These are phyloP conservation scores for Bellardia pandia DNA, from an alignment of 2,888 invertebrate genomes.

Conservation along the genomic window DNA sequence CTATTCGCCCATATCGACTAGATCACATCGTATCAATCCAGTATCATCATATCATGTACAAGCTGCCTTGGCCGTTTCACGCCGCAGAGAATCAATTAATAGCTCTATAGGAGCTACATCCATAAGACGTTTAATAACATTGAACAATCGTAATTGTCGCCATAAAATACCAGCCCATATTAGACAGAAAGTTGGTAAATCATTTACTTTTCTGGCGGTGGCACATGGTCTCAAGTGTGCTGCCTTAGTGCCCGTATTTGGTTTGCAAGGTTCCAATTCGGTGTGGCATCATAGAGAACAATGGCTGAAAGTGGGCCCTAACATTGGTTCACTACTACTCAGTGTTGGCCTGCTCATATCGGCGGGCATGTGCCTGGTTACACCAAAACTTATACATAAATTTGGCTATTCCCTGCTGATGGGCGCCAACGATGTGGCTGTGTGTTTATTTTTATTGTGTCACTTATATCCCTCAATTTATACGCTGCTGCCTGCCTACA, in stretches of 20 bases:
- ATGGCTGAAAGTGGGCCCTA: slow-evolving; percentile 83
- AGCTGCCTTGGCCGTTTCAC: slow-evolving; percentile 82
- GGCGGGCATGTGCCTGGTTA: slow-evolving; percentile 85
- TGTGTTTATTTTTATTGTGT: slow-evolving; percentile 86
- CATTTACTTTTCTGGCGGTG: slow-evolving; percentile 81
- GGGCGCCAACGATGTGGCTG: slow-evolving; percentile 85
- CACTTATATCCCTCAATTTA: slow-evolving; percentile 86
- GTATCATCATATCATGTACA: slow-evolving; percentile 84
- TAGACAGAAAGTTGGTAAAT: slow-evolving; percentile 81
- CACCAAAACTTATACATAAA: slow-evolving; percentile 85
- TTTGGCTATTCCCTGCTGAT: slow-evolving; percentile 85
- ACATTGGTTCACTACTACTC: slow-evolving; percentile 87
- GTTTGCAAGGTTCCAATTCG: slow-evolving; percentile 83
- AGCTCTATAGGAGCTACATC: slow-evolving; percentile 91
- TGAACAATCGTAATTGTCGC: slow-evolving; percentile 85
- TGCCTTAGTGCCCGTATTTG: slow-evolving; percentile 82
- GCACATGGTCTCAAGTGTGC: slow-evolving; percentile 82
- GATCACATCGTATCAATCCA: slow-evolving; percentile 85
- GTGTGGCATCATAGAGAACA: slow-evolving; percentile 83
- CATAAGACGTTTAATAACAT: slow-evolving; percentile 89
- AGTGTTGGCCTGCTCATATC: slow-evolving; percentile 87
- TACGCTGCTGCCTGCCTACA: slow-evolving; percentile 85
- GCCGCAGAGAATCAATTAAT: slow-evolving; percentile 88
- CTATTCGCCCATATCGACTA: slow-evolving; percentile 87
- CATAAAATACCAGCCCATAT: slow-evolving; percentile 83